These are phyloP conservation scores for Odontophorus gujanensis DNA, from an alignment of 2,113 vertebrate genomes.

Conservation along the genomic window DNA sequence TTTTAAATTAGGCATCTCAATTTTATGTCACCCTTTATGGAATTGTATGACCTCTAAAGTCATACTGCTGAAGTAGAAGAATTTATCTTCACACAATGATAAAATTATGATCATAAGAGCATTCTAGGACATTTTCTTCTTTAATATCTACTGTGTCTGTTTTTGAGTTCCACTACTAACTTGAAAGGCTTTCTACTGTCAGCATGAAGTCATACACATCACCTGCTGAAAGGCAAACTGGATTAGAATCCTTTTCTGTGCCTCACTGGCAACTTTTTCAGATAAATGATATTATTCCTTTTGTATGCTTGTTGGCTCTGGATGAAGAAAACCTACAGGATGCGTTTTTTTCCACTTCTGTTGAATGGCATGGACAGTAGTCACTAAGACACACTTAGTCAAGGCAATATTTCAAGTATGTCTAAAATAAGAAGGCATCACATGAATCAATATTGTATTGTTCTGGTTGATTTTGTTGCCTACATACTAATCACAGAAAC, in stretches of 20 bases:
- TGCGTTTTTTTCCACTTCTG: not conserved
- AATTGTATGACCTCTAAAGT: not conserved
- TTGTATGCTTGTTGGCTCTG: not conserved
- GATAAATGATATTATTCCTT: not conserved
- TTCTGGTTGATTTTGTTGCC: not conserved
- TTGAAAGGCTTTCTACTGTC: not conserved
- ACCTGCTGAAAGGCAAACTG: slow-evolving; percentile 1
- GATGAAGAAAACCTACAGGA: not conserved
- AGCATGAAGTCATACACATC: not conserved
- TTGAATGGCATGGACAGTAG: not conserved
- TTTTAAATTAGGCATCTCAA: not conserved
- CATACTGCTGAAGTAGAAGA: not conserved
- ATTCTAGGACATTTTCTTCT: not conserved
- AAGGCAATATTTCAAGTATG: not conserved
- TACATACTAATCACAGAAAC: not conserved
- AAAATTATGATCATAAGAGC: not conserved
- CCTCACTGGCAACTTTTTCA: slow-evolving; percentile 23
- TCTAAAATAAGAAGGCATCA: not conserved
- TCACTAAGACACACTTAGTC: not conserved
- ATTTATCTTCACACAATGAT: not conserved
- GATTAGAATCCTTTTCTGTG: not conserved
- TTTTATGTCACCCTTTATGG: not conserved
- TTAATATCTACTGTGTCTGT: not conserved
- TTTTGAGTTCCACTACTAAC: not conserved
- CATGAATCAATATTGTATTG: not conserved